Evolutionary conservation across 2,888 invertebrate genomes (phyloP).

Genomic region (Xestoiulus laeticollis): DNA sequence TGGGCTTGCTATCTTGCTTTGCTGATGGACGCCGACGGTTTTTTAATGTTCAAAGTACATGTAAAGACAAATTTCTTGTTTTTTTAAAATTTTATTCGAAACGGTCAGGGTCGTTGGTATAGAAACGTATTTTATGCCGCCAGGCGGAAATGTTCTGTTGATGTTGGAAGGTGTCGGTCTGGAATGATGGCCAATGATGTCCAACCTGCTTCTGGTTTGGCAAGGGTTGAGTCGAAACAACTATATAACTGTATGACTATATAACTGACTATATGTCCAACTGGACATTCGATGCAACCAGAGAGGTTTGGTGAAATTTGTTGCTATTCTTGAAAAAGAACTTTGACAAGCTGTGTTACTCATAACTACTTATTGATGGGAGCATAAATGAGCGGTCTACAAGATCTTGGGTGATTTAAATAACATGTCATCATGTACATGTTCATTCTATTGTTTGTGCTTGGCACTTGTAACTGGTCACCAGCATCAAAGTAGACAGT

Average conservation of each 20-base stretch:
- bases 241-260: no score
- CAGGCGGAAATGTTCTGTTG: neutral
- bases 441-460: neutral
- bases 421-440: neutral
- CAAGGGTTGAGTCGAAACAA: neutral
- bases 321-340: neutral
- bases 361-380: neutral
- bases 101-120: conserved; percentile 15
- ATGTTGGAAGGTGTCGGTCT: neutral
- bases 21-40: conserved; percentile 19
- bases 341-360: neutral
- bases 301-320: neutral
- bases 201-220: neutral
- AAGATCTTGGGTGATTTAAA: neutral
- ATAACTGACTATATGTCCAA: no score
- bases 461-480: neutral
- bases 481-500: no score
- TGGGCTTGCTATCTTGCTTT: neutral
- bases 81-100: neutral
- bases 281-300: neutral
- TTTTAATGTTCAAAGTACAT: neutral
- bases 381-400: neutral
- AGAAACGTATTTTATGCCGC: neutral
- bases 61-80: neutral
- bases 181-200: neutral